Base-by-base conservation (phyloP, 2,797 vertebrate species). In the Ptychadena robeensis region DNA sequence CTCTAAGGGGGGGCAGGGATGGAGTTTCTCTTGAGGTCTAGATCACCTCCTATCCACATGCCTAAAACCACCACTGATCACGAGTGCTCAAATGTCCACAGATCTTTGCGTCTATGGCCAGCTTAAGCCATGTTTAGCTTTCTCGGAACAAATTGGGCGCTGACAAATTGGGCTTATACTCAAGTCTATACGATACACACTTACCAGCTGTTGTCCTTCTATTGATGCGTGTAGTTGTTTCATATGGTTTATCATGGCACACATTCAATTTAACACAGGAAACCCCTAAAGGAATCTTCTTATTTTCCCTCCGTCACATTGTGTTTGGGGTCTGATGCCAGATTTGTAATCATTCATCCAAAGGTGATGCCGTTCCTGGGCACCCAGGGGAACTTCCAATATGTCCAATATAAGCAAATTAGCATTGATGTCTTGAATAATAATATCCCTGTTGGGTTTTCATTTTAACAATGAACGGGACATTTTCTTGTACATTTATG, bases 231-330 rank as follows among this genome's bases (percentile, higher is more conserved):
- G 61, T 82, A 75, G 63, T 73, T 83, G 48, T 74, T 84, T 61
- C 70, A 34, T 63, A 74, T 83, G 61, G 78, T 80, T 85, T 85
- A 80, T 35, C 64, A 75, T 64, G 30, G 78, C 77, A 75, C 65
- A 70, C 78, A 65, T 75, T 80, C 53, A 64, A 63, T 48, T 68
- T 68, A 83, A 80, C 44, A 8, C 70, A 79, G n/a, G 22, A 48
- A 68, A 44, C 74, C 78, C 82, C 82, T 64, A 28, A 70, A 80
- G 77, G 77, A 85, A 69, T 80, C 72, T 71, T 85, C 82, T 63
- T 80, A 73, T 80, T 85, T 85, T 85, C 78, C 37, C 67, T 80
- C 53, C 80, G 82, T 80, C 78, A 85, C 71, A 85, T 80, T 70
- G n/a, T 80, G 78, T 85, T 85, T 85, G 65, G 64, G 64, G 77